Evolutionary conservation across 2,797 vertebrate species (phyloP).

Genomic region (Dicrostonyx torquatus): DNA sequence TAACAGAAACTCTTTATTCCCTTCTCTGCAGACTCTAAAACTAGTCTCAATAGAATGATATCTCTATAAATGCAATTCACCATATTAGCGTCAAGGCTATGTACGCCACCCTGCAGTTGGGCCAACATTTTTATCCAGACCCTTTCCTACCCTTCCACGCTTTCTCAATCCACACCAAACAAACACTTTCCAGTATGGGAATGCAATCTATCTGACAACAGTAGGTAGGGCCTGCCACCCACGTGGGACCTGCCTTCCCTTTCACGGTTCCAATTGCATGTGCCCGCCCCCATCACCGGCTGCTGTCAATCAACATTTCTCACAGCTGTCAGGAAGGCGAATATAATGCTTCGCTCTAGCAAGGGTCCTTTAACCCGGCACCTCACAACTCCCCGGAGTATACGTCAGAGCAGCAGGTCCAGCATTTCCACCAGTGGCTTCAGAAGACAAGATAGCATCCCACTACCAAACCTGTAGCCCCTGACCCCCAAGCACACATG

Average conservation of each 20-base stretch:
- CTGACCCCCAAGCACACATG: not conserved
- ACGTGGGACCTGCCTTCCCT: not conserved
- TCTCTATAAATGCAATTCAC: constrained; percentile 11
- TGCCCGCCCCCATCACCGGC: not conserved
- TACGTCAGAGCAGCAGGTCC: not conserved
- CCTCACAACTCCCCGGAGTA: not conserved
- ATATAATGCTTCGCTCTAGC: not conserved
- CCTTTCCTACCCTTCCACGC: not conserved
- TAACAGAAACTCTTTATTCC: constrained; percentile 54
- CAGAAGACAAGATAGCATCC: not conserved
- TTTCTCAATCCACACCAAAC: not conserved
- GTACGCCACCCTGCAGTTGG: not conserved
- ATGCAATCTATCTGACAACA: constrained; percentile 4
- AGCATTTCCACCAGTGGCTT: not conserved
- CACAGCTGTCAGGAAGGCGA: constrained; percentile 58
- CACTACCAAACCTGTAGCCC: not conserved
- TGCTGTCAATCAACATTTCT: constrained; percentile 58
- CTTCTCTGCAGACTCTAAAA: not conserved
- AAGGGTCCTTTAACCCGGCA: not conserved
- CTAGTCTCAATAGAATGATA: not conserved
- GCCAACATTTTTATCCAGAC: not conserved
- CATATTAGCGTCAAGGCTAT: not conserved
- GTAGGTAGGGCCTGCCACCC: not conserved
- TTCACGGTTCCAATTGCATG: not conserved
- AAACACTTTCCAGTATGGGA: not conserved